Evolutionary conservation across 2,113 vertebrate species (phyloP).

Genomic region (Tinamus guttatus): DNA sequence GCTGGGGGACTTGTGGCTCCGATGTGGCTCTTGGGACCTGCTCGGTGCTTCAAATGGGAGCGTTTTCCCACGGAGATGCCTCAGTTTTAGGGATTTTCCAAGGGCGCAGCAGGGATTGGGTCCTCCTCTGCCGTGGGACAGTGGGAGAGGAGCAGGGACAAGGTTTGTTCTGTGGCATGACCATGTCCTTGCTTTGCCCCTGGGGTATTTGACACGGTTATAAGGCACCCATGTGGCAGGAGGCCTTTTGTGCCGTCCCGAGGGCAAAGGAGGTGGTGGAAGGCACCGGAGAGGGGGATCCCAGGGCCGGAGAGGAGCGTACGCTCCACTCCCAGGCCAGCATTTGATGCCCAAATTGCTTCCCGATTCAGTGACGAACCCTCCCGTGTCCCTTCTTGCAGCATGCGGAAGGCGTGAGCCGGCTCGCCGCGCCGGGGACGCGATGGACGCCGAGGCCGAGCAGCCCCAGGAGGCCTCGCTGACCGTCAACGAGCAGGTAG

Average conservation of each 20-base stretch:
- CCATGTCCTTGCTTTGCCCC: background rate
- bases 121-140: background rate
- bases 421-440: conserved; percentile 28
- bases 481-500: conserved; percentile 95
- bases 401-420: conserved; percentile 79
- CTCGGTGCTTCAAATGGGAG: fast-evolving
- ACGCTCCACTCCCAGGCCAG: fast-evolving
- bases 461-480: conserved; percentile 84
- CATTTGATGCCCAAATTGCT: fast-evolving
- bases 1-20: background rate
- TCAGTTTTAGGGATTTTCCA: background rate
- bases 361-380: background rate
- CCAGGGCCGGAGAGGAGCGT: fast-evolving
- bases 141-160: background rate
- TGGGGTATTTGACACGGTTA: fast-evolving
- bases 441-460: conserved; percentile 88
- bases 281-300: background rate
- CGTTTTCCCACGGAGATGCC: background rate
- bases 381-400: conserved; percentile 5
- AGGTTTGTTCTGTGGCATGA: background rate
- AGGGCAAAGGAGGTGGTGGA: background rate
- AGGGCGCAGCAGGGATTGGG: background rate
- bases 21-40: fast-evolving
- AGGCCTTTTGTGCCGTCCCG: background rate
- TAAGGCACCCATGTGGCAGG: no score